Evolutionary conservation across 2,113 vertebrate genomes (phyloP).

Genomic region (Sisor rabdophorus): DNA sequence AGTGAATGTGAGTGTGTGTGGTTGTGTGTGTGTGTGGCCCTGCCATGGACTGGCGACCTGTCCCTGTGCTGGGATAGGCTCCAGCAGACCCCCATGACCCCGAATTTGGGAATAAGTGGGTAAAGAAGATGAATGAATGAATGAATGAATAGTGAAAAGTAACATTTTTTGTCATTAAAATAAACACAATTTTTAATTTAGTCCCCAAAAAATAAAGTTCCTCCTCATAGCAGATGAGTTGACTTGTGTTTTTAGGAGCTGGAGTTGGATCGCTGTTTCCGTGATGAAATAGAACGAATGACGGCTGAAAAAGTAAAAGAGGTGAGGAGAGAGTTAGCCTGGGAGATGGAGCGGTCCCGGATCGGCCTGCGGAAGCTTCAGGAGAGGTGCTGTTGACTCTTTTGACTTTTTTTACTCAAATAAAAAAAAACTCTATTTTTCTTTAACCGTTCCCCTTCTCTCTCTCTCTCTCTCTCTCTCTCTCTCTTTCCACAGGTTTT

Average conservation of each 20-base stretch:
- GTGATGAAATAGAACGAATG: slow-evolving; percentile 67
- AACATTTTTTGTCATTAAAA: too few relatives aligned
- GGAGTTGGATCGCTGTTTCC: slow-evolving; percentile 73
- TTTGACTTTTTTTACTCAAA: slow-evolving; percentile 5
- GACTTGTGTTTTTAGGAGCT: slow-evolving; percentile 69
- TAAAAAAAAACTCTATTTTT: background rate
- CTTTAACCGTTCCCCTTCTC: background rate
- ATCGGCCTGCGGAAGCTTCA: slow-evolving; percentile 77
- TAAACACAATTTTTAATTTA: too few relatives aligned
- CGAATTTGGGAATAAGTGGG: too few relatives aligned
- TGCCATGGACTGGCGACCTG: too few relatives aligned
- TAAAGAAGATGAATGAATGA: too few relatives aligned
- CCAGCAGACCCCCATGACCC: too few relatives aligned
- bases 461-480: background rate
- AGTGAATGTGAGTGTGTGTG: too few relatives aligned
- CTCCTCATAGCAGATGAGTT: background rate
- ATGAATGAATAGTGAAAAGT: too few relatives aligned
- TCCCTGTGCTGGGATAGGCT: too few relatives aligned
- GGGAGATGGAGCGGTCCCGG: slow-evolving; percentile 77
- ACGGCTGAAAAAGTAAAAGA: slow-evolving; percentile 66
- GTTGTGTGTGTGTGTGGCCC: too few relatives aligned
- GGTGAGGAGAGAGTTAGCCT: slow-evolving; percentile 75
- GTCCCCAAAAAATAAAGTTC: background rate
- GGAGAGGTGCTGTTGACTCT: slow-evolving; percentile 61
- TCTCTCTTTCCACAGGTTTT: slow-evolving; percentile 67